These are phyloP conservation scores for Stenodera caucasica DNA, from an alignment of 2,888 invertebrate genomes.

Conservation along the genomic window DNA sequence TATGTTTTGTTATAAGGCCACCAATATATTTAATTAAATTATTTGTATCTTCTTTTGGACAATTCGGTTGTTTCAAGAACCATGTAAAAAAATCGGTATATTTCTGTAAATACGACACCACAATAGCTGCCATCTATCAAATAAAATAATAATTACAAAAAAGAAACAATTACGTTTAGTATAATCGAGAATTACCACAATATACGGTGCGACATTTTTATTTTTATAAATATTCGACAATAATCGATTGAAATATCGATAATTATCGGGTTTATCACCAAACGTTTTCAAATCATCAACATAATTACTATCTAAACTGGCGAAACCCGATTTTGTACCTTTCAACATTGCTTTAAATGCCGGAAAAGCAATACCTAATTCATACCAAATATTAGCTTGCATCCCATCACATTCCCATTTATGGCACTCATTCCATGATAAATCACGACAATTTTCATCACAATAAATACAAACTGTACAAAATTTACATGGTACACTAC, in stretches of 20 bases:
- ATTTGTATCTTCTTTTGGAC: constrained; percentile 51
- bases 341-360: constrained; percentile 71
- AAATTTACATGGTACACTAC: constrained; percentile 67
- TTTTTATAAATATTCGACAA: constrained; percentile 74
- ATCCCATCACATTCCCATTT: constrained; percentile 72
- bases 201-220: constrained; percentile 67
- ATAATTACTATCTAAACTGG: constrained; percentile 51
- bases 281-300: constrained; percentile 54
- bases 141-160: constrained; percentile 26
- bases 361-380: constrained; percentile 77
- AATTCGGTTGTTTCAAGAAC: constrained; percentile 51
- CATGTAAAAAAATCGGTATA: constrained; percentile 67
- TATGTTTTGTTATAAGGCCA: constrained; percentile 70
- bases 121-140: constrained; percentile 67
- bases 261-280: constrained; percentile 55
- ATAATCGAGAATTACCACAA: constrained; percentile 62
- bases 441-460: constrained; percentile 62
- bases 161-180: neutral
- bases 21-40: constrained; percentile 57
- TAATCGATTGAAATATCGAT: constrained; percentile 70
- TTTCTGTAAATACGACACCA: constrained; percentile 65
- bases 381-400: constrained; percentile 64
- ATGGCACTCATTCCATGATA: constrained; percentile 64
- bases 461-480: constrained; percentile 74
- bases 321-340: constrained; percentile 50